These are phyloP conservation scores for Calycopis cecrops DNA, from an alignment of 1,140 invertebrate genomes.

Conservation along the genomic window DNA sequence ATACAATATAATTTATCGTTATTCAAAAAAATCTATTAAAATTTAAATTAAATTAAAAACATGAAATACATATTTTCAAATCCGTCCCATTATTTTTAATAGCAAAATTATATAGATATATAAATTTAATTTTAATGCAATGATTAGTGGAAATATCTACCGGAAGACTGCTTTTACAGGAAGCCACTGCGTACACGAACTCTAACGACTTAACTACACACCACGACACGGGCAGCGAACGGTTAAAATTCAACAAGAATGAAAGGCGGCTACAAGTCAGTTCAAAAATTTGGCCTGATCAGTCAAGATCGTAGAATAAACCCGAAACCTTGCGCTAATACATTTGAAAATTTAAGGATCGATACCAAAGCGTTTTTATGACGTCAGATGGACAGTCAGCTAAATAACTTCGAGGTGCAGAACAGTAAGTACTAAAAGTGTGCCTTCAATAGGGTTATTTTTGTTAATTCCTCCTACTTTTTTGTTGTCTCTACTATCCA, in stretches of 20 bases:
- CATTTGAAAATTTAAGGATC: conserved; percentile 2
- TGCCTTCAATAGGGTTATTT: conserved; percentile 13
- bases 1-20: too few relatives aligned
- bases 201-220: conserved; percentile 66
- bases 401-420: conserved; percentile 20
- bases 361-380: conserved; percentile 12
- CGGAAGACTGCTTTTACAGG: conserved; percentile 72
- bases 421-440: conserved; percentile 15
- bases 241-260: conserved; percentile 50
- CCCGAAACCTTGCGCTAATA: neutral
- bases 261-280: conserved; percentile 68
- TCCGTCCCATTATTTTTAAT: conserved; percentile 10
- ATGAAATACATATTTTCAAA: neutral
- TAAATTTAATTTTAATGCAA: conserved; percentile 58
- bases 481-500: conserved; percentile 30
- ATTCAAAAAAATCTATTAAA: too few relatives aligned
- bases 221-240: conserved; percentile 47
- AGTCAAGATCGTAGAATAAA: conserved; percentile 47
- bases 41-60: too few relatives aligned
- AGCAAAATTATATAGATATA: conserved; percentile 30
- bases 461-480: conserved; percentile 13
- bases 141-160: conserved; percentile 65
- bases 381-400: conserved; percentile 38
- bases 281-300: conserved; percentile 70
- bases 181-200: conserved; percentile 68